Conservation (phyloP, 1,140 invertebrate genomes). For the Frieseomelitta varia region DNA sequence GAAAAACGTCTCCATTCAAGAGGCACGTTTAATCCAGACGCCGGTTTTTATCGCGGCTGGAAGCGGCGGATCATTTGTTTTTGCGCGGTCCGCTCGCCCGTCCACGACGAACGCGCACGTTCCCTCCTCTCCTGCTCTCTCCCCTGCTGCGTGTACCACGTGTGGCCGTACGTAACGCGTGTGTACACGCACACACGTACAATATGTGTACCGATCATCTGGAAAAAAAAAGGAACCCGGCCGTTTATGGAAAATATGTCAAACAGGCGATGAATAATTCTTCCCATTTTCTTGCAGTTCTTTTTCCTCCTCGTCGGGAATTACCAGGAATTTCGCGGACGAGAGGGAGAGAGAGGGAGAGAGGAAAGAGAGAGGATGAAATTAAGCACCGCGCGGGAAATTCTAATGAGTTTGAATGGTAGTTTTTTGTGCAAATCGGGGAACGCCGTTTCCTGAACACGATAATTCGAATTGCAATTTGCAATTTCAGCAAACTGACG, state of each 20-base stretch:
- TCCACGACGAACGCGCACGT: not conserved
- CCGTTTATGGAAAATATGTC: conserved; percentile 19
- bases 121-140: not conserved
- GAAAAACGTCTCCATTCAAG: conserved; percentile 68
- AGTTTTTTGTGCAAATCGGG: too few relatives aligned
- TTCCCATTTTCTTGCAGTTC: not conserved
- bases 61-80: conserved; percentile 52
- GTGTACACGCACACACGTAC: too few relatives aligned
- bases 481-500: too few relatives aligned
- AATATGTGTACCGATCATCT: too few relatives aligned
- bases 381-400: too few relatives aligned
- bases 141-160: not conserved
- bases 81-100: conserved; percentile 20
- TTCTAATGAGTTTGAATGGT: too few relatives aligned
- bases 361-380: too few relatives aligned
- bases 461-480: too few relatives aligned
- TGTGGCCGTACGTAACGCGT: not conserved
- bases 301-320: not conserved
- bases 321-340: too few relatives aligned
- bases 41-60: conserved; percentile 41
- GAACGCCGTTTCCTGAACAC: too few relatives aligned
- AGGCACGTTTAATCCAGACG: conserved; percentile 56
- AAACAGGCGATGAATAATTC: not conserved
- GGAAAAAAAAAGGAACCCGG: not conserved
- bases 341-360: too few relatives aligned